Conservation (phyloP, 2,113 vertebrate species). For the Oceanites oceanicus region DNA sequence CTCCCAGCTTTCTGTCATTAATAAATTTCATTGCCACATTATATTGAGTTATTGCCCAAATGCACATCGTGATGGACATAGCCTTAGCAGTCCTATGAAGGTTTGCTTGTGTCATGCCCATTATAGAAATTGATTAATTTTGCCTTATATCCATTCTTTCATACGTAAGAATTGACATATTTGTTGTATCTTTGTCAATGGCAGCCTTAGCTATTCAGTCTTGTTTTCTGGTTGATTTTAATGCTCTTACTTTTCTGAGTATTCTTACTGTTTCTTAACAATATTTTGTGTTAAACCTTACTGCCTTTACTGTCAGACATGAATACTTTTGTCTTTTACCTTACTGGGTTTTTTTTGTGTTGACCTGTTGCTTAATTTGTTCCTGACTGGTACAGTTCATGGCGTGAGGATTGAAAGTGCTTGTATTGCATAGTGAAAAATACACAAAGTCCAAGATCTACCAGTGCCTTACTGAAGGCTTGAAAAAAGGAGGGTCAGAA, state of each 20-base stretch:
- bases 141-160: neutral
- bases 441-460: neutral
- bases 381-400: neutral
- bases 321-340: neutral
- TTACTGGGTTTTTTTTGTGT: neutral
- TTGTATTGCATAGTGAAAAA: neutral
- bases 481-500: neutral
- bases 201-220: neutral
- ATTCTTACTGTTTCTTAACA: neutral
- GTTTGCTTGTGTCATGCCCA: neutral
- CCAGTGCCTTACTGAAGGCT: neutral
- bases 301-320: neutral
- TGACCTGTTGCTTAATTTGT: neutral
- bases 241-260: neutral
- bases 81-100: neutral
- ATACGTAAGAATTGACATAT: neutral
- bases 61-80: neutral
- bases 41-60: neutral
- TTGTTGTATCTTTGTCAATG: neutral
- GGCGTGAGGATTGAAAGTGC: neutral
- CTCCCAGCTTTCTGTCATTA: neutral
- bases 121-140: neutral
- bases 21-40: neutral
- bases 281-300: neutral
- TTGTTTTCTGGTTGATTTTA: neutral